Evolutionary conservation across 2,113 vertebrate species (phyloP).

Genomic region (Oncorhynchus tshawytscha): DNA sequence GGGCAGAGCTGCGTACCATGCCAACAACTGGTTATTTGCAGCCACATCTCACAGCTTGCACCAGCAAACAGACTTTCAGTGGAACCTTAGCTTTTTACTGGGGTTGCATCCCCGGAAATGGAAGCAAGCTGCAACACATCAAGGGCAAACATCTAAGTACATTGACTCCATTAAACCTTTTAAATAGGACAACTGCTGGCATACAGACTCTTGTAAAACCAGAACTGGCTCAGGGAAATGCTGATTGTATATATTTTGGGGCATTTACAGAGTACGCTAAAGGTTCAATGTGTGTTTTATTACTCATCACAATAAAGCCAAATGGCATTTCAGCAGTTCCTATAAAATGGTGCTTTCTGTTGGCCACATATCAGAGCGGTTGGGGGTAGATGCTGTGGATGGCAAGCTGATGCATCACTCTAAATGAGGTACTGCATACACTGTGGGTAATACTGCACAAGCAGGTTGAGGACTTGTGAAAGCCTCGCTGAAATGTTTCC

Average conservation of each 20-base stretch:
- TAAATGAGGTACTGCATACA: background rate
- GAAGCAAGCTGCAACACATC: too few relatives aligned
- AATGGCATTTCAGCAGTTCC: background rate
- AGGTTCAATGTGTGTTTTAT: conserved; percentile 18
- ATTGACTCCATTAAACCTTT: too few relatives aligned
- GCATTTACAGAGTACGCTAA: conserved; percentile 8
- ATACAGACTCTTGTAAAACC: too few relatives aligned
- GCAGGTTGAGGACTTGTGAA: background rate
- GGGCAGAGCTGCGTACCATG: conserved; percentile 1
- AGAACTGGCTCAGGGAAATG: conserved; percentile 7
- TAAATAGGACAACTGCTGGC: too few relatives aligned
- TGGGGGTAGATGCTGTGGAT: background rate
- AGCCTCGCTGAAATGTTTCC: too few relatives aligned
- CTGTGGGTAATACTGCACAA: background rate
- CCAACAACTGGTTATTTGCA: conserved; percentile 17
- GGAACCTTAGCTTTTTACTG: conserved; percentile 11
- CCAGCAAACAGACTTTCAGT: conserved; percentile 12
- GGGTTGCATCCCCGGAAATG: background rate
- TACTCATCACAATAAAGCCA: conserved; percentile 8
- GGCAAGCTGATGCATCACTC: background rate
- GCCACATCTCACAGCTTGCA: conserved; percentile 15
- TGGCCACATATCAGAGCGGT: background rate
- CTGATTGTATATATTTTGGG: conserved; percentile 7
- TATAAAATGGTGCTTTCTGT: background rate
- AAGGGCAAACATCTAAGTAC: too few relatives aligned